Conservation (phyloP, 2,113 vertebrate species). For the Phalacrocorax carbo region DNA sequence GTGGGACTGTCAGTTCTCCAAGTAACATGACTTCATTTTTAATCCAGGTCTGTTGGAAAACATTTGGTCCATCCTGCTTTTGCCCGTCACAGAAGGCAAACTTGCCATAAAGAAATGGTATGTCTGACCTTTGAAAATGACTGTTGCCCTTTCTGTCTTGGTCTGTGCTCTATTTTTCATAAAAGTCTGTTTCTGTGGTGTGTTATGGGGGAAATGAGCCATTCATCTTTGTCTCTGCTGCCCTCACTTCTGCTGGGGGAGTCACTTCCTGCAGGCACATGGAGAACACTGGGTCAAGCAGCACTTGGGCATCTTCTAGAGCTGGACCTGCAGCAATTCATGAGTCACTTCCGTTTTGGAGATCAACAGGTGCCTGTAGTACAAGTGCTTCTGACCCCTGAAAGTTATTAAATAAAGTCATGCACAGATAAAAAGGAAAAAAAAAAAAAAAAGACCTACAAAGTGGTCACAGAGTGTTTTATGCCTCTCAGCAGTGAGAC, state of each 20-base stretch:
- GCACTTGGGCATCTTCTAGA: background rate
- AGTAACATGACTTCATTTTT: slow-evolving; percentile 35
- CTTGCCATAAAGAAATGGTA: background rate
- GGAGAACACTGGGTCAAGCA: background rate
- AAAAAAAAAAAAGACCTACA: too few species aligned
- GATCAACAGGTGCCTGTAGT: background rate
- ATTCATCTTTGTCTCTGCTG: background rate
- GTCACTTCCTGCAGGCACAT: background rate
- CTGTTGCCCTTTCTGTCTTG: background rate
- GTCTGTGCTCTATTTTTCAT: background rate
- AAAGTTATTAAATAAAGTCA: background rate
- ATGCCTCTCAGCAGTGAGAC: background rate
- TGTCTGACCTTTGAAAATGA: background rate
- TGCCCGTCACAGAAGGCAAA: background rate
- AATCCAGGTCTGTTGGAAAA: slow-evolving; percentile 6
- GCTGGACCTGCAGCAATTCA: background rate
- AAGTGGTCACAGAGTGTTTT: background rate
- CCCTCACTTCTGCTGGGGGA: background rate
- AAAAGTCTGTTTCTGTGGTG: background rate
- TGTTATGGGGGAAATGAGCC: background rate
- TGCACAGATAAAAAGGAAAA: background rate
- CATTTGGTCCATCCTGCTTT: background rate
- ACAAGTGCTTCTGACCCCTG: background rate
- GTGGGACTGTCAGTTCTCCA: slow-evolving; percentile 41
- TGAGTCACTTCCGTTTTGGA: background rate